These are phyloP conservation scores for Muntiacus muntjak DNA, from an alignment of 2,113 vertebrate genomes.

Conservation along the genomic window DNA sequence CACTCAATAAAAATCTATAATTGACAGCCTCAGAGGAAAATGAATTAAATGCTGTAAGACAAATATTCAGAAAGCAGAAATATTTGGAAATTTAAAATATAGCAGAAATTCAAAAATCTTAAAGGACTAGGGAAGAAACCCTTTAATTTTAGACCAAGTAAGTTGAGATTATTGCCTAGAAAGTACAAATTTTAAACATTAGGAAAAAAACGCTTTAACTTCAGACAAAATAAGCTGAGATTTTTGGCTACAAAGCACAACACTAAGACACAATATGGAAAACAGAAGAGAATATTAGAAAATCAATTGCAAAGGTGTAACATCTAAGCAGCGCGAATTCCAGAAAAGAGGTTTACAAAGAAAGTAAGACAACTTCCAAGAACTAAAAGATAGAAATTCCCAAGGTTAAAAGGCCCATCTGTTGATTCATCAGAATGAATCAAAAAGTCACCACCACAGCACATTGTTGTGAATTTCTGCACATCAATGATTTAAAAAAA, in stretches of 20 bases:
- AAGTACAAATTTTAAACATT: background rate
- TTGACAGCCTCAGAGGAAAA: background rate
- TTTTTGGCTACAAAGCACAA: background rate
- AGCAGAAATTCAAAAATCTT: background rate
- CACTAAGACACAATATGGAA: background rate
- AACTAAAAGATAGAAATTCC: background rate
- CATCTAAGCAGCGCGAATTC: background rate
- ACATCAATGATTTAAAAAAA: background rate
- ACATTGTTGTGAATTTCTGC: background rate
- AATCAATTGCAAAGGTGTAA: background rate
- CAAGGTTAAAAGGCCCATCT: background rate
- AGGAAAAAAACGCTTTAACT: background rate
- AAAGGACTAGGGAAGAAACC: background rate
- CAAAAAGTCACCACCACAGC: background rate
- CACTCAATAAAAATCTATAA: background rate
- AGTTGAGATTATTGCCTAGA: background rate
- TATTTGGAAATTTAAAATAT: background rate
- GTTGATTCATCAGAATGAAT: background rate
- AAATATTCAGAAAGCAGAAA: background rate
- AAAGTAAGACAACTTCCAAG: background rate
- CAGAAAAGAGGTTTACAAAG: background rate
- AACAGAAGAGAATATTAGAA: background rate
- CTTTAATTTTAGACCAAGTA: conserved; percentile 27
- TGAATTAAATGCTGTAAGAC: background rate
- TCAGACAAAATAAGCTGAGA: background rate